Conservation (phyloP, 2,113 vertebrate genomes). For the Zootoca vivipara region DNA sequence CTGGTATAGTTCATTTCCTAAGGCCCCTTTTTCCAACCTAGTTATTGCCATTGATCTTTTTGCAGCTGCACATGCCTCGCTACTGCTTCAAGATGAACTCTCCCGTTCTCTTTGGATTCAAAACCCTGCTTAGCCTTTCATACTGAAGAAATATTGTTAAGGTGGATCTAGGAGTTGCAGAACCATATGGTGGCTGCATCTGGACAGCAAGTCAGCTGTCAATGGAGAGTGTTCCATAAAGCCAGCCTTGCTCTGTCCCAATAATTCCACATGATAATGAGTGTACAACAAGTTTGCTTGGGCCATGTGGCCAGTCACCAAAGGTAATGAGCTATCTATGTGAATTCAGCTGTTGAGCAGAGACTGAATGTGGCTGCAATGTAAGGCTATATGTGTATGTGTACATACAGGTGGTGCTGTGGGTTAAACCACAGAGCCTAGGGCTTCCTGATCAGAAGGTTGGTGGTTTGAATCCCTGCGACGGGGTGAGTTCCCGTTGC, state of each 20-base stretch:
- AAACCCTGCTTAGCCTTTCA: not conserved
- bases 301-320: not conserved
- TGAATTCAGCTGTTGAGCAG: not conserved
- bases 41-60: too few relatives aligned
- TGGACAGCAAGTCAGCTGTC: not conserved
- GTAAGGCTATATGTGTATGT: not conserved
- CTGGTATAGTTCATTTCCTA: too few relatives aligned
- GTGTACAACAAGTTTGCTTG: not conserved
- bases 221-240: not conserved
- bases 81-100: not conserved
- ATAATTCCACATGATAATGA: not conserved
- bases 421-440: too few relatives aligned
- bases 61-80: too few relatives aligned
- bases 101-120: not conserved
- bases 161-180: not conserved
- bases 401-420: too few relatives aligned
- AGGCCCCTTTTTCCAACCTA: not conserved
- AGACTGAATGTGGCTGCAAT: not conserved
- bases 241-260: not conserved
- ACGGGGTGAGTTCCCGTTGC: too few relatives aligned
- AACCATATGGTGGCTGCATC: too few relatives aligned
- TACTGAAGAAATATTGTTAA: not conserved
- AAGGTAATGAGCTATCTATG: not conserved
- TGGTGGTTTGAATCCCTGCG: too few relatives aligned
- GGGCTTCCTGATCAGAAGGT: too few relatives aligned